These are phyloP conservation scores for Eonycteris spelaea DNA, from an alignment of 2,113 vertebrate genomes.

Conservation along the genomic window DNA sequence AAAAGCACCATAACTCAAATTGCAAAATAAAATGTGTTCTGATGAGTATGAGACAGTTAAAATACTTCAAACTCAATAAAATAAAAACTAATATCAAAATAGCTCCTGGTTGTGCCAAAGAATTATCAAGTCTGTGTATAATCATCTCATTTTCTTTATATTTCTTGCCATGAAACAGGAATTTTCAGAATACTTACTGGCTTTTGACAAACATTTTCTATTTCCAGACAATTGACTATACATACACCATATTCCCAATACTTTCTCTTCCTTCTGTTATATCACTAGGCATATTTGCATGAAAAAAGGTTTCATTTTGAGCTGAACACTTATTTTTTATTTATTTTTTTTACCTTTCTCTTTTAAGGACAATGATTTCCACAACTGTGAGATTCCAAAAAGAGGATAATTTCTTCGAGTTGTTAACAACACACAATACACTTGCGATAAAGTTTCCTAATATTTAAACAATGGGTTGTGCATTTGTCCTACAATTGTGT, in stretches of 20 bases:
- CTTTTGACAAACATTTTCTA: slow-evolving; percentile 45
- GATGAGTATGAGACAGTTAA: background rate
- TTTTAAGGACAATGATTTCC: background rate
- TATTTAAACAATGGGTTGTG: background rate
- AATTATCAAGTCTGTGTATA: background rate
- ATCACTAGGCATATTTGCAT: slow-evolving; percentile 12
- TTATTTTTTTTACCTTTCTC: background rate
- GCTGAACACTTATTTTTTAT: background rate
- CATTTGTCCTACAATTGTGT: background rate
- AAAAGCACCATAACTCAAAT: background rate
- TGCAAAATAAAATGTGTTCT: background rate
- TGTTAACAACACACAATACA: background rate
- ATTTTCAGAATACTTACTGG: slow-evolving; percentile 22
- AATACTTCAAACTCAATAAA: slow-evolving; percentile 13
- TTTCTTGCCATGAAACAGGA: slow-evolving; percentile 8
- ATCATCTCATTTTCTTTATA: background rate
- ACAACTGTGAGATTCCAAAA: background rate
- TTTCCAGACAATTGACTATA: slow-evolving; percentile 27
- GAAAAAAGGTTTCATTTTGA: slow-evolving; percentile 36
- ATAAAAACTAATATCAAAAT: background rate
- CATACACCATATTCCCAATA: background rate
- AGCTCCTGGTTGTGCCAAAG: background rate
- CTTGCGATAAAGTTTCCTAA: background rate
- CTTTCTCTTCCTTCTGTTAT: background rate
- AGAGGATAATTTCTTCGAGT: background rate